Evolutionary conservation across 2,888 invertebrate species (phyloP), one percentile per base, ranked within the genome.

Genomic region (Phaonia tiefii): DNA sequence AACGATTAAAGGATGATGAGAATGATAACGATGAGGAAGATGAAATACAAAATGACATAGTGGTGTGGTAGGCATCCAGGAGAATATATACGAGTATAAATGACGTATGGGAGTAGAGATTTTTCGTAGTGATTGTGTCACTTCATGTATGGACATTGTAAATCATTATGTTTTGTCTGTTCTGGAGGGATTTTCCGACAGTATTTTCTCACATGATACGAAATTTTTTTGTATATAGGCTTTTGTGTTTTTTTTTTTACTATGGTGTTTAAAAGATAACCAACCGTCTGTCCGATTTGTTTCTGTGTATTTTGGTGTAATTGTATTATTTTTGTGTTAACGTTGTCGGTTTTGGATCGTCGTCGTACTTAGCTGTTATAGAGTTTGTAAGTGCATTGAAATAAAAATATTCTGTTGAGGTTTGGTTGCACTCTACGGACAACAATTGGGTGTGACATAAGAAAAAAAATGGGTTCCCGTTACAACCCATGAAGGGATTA

Each of bases 141-240:
- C 25, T 73, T 58, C 13, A 56, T 83, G 84, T 86, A 84, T 86
- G 83, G 84, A 84, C 85, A 86, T 85, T 85, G 87, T 87, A 87
- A 87, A 87, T 87, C 87, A 87, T 31, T 5, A 31, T 86, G 86
- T 88, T 86, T 87, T 79, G 84, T 84, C 79, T 74, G 85, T 84
- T 75, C 67, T 69, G 74, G 67, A 79, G 78, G 79, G 54, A 69
- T 73, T 83, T 75, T 75, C 74, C 75, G 85, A 49, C 17, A 49
- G 13, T 31, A 70, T 65, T 70, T 63, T 65, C 54, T 76, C 46
- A 70, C 20, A 39, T 26, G 31, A 49, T 63, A 10, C 44, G 1
- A 1, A 31, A 8, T 31, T 31, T 31, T 31, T 8, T 31, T 5
- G 3, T 31, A 25, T 54, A 54, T 13, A 22, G 17, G 22, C 49